These are phyloP conservation scores for Dryobotodes eremita DNA, from an alignment of 2,888 invertebrate species.

Conservation along the genomic window DNA sequence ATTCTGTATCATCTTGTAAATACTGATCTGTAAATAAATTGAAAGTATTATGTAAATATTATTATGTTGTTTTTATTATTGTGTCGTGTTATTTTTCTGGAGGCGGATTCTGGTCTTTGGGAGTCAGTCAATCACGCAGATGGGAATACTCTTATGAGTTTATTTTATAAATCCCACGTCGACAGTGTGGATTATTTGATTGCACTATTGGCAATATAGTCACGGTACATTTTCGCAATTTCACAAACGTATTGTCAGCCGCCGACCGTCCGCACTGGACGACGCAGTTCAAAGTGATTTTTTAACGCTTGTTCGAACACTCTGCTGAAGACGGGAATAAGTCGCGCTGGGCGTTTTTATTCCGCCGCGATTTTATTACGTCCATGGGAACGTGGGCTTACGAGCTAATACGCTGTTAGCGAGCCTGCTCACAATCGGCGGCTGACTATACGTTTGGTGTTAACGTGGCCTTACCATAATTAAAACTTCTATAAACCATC, in stretches of 20 bases:
- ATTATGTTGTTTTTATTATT: not conserved
- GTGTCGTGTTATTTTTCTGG: not conserved
- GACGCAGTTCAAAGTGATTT: no score
- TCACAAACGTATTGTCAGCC: not conserved
- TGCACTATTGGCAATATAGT: not conserved
- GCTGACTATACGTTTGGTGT: not conserved
- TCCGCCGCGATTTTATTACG: no score
- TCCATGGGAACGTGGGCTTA: no score
- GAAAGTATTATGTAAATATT: constrained; percentile 42
- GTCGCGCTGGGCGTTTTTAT: no score
- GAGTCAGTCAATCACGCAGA: not conserved
- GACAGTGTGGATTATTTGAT: not conserved
- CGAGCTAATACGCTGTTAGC: not conserved
- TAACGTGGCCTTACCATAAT: not conserved
- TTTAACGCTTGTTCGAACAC: no score
- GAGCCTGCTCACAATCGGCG: no score
- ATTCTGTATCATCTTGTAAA: constrained; percentile 60
- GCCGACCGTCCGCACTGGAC: no score
- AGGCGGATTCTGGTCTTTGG: not conserved
- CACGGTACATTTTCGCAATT: not conserved
- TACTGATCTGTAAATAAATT: constrained; percentile 66
- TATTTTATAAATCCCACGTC: not conserved
- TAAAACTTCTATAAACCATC: no score
- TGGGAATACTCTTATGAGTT: not conserved
- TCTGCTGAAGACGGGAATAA: no score